phyloP scores from a whole-genome alignment of 2,888 invertebrate species.

The Drosophila imparisetae region DNA sequence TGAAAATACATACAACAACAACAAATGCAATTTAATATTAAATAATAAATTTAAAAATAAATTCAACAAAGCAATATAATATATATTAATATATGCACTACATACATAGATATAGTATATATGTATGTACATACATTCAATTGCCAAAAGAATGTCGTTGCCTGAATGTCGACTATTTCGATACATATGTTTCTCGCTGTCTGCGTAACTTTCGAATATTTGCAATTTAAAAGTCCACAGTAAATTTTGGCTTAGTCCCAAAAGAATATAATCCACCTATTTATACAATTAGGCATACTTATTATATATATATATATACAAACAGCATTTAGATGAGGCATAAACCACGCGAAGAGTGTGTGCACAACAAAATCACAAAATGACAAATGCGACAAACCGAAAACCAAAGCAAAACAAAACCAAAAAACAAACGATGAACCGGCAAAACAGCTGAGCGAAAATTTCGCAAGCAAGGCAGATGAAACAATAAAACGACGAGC shows the following conservation, averaged over 20 bases:
- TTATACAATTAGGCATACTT: slow-evolving; percentile 48
- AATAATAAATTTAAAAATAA: no score
- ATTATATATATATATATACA: background rate
- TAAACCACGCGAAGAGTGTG: slow-evolving; percentile 22
- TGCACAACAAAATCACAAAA: slow-evolving; percentile 49
- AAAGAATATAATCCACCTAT: slow-evolving; percentile 47
- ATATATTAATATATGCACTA: background rate
- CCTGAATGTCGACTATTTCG: slow-evolving; percentile 7
- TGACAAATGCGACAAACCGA: slow-evolving; percentile 44
- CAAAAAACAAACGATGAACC: slow-evolving; percentile 10
- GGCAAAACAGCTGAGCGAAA: slow-evolving; percentile 64
- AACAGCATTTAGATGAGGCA: slow-evolving; percentile 14
- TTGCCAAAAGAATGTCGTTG: slow-evolving; percentile 5
- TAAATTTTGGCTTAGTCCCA: slow-evolving; percentile 52
- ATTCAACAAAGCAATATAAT: background rate
- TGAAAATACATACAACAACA: background rate
- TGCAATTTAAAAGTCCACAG: slow-evolving; percentile 32
- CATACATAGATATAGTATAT: background rate
- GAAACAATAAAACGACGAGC: slow-evolving; percentile 38
- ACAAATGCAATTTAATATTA: no score
- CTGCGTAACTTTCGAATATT: slow-evolving; percentile 46
- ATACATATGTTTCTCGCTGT: slow-evolving; percentile 24
- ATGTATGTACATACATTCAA: slow-evolving; percentile 8
- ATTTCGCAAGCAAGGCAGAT: slow-evolving; percentile 58
- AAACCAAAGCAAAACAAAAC: slow-evolving; percentile 26